These are phyloP conservation scores for Quadroppia sp. DNA, from an alignment of 2,888 invertebrate species.

Conservation along the genomic window DNA sequence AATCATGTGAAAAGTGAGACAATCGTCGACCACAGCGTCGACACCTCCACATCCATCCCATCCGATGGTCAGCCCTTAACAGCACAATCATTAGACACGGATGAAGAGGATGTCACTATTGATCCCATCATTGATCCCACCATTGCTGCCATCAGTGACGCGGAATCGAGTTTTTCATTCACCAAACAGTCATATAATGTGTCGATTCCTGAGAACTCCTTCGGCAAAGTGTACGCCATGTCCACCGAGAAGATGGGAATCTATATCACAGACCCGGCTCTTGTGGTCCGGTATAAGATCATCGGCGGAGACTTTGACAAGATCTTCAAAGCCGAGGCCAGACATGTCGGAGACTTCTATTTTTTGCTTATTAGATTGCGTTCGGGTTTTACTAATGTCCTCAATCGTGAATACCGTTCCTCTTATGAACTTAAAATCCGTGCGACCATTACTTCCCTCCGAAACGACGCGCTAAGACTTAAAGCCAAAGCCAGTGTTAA, in stretches of 20 bases:
- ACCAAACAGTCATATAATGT: slow-evolving; percentile 73
- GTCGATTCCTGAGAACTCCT: slow-evolving; percentile 84
- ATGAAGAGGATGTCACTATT: neutral
- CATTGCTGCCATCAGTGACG: neutral
- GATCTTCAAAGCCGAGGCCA: slow-evolving; percentile 87
- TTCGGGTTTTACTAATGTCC: slow-evolving; percentile 76
- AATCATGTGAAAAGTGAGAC: slow-evolving; percentile 34
- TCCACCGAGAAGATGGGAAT: slow-evolving; percentile 77
- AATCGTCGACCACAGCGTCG: slow-evolving; percentile 18
- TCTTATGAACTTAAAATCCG: slow-evolving; percentile 72
- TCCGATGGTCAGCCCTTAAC: neutral
- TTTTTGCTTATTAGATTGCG: slow-evolving; percentile 84
- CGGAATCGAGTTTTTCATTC: slow-evolving; percentile 56
- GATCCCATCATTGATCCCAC: neutral
- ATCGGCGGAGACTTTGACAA: slow-evolving; percentile 79
- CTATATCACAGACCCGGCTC: slow-evolving; percentile 54
- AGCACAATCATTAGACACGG: slow-evolving; percentile 19
- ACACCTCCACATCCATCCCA: neutral
- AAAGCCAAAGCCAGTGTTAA: slow-evolving; percentile 69
- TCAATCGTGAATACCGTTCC: slow-evolving; percentile 88
- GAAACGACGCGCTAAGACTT: slow-evolving; percentile 56
- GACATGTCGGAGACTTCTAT: slow-evolving; percentile 83
- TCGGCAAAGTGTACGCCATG: slow-evolving; percentile 75
- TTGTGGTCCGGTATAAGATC: slow-evolving; percentile 73
- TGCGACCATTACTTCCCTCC: slow-evolving; percentile 58